Evolutionary conservation across 2,888 invertebrate genomes (phyloP), one percentile per base, ranked within the genome.

Genomic region (Trissoscelio sp.): DNA sequence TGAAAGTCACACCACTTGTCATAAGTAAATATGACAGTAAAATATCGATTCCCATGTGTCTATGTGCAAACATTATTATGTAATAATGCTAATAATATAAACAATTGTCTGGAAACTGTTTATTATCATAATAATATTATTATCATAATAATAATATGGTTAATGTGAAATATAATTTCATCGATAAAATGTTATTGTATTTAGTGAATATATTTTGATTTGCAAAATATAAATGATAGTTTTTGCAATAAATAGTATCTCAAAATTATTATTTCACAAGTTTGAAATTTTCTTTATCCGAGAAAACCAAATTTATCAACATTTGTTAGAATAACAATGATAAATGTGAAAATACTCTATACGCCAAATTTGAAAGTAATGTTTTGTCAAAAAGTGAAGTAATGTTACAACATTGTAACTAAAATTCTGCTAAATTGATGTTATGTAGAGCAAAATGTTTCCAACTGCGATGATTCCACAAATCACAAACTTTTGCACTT

Each of bases 281-380:
- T 37, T n/a, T 37, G 11, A 7, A 37, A n/a, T 37, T n/a, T n/a
- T 4, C 11, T 37, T 37, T 11, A 11, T 37, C n/a, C n/a, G n/a
- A 9, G 37, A 37, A n/a, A 9, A 37, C n/a, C n/a, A 9, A 11
- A 37, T 37, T 37, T 37, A 37, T 37, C 37, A 37, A 37, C 37
- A 37, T 37, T 37, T 37, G n/a, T n/a, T 37, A 11, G 7, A 37
- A 37, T 37, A 37, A 37, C 37, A 37, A 37, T 11, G 37, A 37
- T 37, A 37, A 37, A 37, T 37, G 37, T 37, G 37, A 37, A 37
- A 37, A 37, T n/a, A 37, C n/a, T 37, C 37, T 37, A 37, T 37
- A 37, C 11, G n/a, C 11, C 11, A 37, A n/a, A 37, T n/a, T n/a
- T n/a, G n/a, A 37, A 37, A 37, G 37, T 37, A 37, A 37, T 37